Conservation (phyloP, 1,140 invertebrate species). For the Drosophila murphyi region DNA sequence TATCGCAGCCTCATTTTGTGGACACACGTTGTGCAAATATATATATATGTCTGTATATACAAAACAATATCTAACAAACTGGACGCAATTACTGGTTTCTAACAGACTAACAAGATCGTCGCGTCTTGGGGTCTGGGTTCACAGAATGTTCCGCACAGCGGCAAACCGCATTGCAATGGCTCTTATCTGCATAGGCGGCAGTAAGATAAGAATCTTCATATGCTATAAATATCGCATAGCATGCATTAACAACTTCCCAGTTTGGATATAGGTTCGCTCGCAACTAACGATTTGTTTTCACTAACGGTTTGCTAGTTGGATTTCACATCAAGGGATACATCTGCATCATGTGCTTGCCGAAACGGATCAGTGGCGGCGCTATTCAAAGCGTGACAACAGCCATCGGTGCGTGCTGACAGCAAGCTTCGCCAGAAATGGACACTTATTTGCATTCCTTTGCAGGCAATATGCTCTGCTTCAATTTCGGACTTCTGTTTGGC, state of each 20-base stretch:
- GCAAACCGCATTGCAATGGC: neutral
- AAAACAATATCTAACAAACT: slow-evolving; percentile 18
- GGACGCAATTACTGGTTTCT: slow-evolving; percentile 8
- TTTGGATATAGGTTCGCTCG: slow-evolving; percentile 40
- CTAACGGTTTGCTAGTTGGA: neutral
- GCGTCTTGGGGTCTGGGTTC: slow-evolving; percentile 28
- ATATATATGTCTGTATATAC: slow-evolving; percentile 20
- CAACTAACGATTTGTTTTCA: slow-evolving; percentile 1
- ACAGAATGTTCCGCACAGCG: slow-evolving; percentile 54
- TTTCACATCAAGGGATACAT: neutral
- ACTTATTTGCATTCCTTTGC: neutral
- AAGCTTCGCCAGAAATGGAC: neutral
- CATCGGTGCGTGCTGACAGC: slow-evolving; percentile 51
- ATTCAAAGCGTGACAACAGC: slow-evolving; percentile 67
- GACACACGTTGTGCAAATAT: slow-evolving; percentile 79
- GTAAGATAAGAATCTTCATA: slow-evolving; percentile 42
- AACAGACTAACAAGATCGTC: neutral
- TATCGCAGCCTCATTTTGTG: slow-evolving; percentile 62
- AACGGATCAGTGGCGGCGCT: slow-evolving; percentile 52
- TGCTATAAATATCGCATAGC: slow-evolving; percentile 60
- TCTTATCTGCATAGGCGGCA: slow-evolving; percentile 36
- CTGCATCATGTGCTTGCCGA: slow-evolving; percentile 66
- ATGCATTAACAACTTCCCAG: slow-evolving; percentile 51
- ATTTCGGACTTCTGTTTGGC: slow-evolving; percentile 76
- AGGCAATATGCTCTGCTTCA: slow-evolving; percentile 75